A percentile compares a stretch with the other conserved stretches of the same genome.
Evolutionary conservation across 2,113 vertebrate species (phyloP).

Genomic region (Sinocyclocheilus maitianheensis): DNA sequence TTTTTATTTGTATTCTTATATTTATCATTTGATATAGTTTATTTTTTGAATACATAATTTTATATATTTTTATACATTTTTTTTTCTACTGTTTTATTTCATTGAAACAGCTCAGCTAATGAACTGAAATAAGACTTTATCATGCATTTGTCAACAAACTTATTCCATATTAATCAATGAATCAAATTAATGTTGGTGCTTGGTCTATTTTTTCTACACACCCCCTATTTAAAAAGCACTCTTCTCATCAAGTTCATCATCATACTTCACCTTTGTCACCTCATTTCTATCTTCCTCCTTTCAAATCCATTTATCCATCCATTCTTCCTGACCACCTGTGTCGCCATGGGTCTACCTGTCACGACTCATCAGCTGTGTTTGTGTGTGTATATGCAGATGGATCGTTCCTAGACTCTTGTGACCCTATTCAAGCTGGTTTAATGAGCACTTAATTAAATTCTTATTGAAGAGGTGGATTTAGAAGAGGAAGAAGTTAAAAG

Average conservation of each 20-base stretch:
- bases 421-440: constrained; percentile 28
- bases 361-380: not conserved
- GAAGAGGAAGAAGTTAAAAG: constrained; percentile 1
- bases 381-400: constrained; percentile 32
- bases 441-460: constrained; percentile 33
- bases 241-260: not conserved
- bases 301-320: no score
- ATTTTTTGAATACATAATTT: not conserved
- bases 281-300: not conserved
- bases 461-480: not conserved
- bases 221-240: no score
- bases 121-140: not conserved
- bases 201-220: not conserved
- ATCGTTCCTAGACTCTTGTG: not conserved
- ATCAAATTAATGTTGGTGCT: not conserved
- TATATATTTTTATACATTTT: not conserved
- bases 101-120: not conserved
- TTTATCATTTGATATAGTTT: not conserved
- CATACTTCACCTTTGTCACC: not conserved
- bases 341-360: no score
- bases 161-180: not conserved
- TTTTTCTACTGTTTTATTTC: not conserved
- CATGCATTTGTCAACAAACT: not conserved
- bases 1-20: not conserved
- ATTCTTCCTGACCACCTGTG: no score